Base-by-base conservation (phyloP, 2,888 invertebrate species). In the Lacanobia oleracea region DNA sequence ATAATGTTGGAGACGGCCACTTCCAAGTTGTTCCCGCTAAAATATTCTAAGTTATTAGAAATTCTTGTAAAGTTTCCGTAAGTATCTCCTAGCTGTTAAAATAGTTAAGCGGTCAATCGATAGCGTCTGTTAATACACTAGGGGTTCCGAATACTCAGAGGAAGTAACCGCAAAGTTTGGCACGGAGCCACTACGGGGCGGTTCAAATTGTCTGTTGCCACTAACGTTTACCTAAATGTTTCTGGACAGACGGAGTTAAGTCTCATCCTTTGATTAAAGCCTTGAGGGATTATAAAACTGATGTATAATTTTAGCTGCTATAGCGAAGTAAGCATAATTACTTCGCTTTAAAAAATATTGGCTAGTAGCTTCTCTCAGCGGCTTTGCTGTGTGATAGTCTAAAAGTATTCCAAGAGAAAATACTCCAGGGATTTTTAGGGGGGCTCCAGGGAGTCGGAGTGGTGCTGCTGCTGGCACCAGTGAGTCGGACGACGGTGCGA, bases 141-240 rank as follows among this genome's bases (percentile, higher is more conserved):
- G 67, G 60, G 75, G 45, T 70, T 72, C 64, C 66, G 63, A 66
- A 69, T 81, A 75, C 79, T 71, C 68, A 62, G 53, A 61, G 78
- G 82, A 81, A 72, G 72, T 67, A 64, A 75, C 85, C 85, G 61
- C 81, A 85, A 83, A 86, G 79, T 88, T 89, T 89, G 87, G 85
- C 85, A 81, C 82, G 57, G 67, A 81, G 87, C 88, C 87, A 87
- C 84, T 77, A 61, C 70, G 66, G 68, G 79, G 72, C 81, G 77
- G 79, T 77, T 77, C 81, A 82, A 84, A 73, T 81, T 67, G 67
- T 76, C 76, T 75, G 63, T 59, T 59, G 86, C 85, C 88, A 70
- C 82, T 72, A 81, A 84, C 66, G 77, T 80, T 79, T 75, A 84
- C 72, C 80, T 76, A 75, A 85, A 83, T 79, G 81, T 75, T 85